These are phyloP conservation scores for Neotoma lepida DNA, from an alignment of 2,113 vertebrate genomes.

Conservation along the genomic window DNA sequence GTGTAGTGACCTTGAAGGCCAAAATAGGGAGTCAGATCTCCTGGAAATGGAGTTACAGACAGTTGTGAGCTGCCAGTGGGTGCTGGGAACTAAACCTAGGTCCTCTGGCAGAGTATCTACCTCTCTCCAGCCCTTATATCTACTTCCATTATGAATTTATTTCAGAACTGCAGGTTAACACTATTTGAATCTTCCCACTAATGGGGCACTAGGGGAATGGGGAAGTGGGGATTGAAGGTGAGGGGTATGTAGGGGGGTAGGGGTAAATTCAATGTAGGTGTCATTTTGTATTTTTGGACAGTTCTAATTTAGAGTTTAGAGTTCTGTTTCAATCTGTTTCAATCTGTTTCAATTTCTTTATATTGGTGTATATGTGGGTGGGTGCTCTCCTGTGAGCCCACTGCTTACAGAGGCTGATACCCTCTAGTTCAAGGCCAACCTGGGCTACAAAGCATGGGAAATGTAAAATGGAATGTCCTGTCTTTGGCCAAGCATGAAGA, in stretches of 20 bases:
- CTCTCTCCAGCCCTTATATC: background rate
- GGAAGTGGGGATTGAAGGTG: background rate
- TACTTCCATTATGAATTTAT: slow-evolving; percentile 23
- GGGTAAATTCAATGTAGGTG: background rate
- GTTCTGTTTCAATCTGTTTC: slow-evolving; percentile 52
- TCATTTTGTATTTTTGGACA: slow-evolving; percentile 19
- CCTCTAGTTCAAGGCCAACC: background rate
- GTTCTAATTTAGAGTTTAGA: slow-evolving; percentile 41
- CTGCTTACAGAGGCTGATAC: no score
- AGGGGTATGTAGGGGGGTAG: background rate
- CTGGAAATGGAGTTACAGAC: background rate
- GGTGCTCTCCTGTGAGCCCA: background rate
- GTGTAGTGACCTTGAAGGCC: background rate
- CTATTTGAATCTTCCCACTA: background rate
- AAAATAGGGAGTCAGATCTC: background rate
- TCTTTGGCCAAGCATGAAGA: background rate
- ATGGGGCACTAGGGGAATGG: background rate
- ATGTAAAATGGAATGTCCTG: background rate
- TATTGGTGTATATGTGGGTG: no score
- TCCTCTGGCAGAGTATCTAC: background rate
- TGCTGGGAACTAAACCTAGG: background rate
- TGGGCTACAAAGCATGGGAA: background rate
- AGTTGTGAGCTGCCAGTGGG: background rate
- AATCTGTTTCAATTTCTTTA: no score
- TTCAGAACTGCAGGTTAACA: background rate